Evolutionary conservation across 2,113 vertebrate species (phyloP).

Genomic region (Corythaixoides concolor): DNA sequence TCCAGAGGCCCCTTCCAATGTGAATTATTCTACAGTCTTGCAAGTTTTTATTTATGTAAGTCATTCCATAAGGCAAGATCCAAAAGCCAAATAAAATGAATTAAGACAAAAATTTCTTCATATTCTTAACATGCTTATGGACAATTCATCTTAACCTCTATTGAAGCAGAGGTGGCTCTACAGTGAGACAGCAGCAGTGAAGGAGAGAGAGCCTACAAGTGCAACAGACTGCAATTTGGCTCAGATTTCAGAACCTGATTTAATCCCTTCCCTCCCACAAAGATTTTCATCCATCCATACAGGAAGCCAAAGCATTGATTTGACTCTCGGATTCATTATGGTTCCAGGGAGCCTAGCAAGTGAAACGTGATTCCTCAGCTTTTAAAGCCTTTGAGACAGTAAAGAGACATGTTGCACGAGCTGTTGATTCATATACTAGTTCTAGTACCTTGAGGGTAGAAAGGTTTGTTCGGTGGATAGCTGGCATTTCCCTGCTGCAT

Average conservation of each 20-base stretch:
- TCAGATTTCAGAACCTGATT: neutral
- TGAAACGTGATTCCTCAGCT: constrained; percentile 30
- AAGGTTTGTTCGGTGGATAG: constrained; percentile 89
- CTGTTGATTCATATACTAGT: constrained; percentile 52
- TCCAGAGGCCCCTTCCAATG: neutral
- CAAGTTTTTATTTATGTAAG: neutral
- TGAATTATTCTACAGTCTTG: neutral
- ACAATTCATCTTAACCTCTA: neutral
- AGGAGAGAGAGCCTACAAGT: neutral
- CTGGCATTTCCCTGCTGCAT: constrained; percentile 90
- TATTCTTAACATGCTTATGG: neutral
- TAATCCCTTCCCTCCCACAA: constrained; percentile 51
- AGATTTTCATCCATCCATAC: neutral
- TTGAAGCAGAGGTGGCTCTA: neutral
- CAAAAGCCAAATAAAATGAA: neutral
- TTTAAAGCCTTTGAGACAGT: constrained; percentile 55
- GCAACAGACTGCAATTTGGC: neutral
- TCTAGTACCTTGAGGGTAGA: constrained; percentile 87
- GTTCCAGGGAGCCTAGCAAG: neutral
- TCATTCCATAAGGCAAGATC: neutral
- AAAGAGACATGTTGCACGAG: constrained; percentile 63
- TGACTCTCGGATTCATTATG: neutral
- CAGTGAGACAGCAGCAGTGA: neutral
- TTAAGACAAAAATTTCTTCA: neutral
- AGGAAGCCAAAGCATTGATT: neutral